Evolutionary conservation across 2,888 invertebrate species (phyloP), one percentile per base, ranked within the genome.

Genomic region (Cecidostiba fungosa): DNA sequence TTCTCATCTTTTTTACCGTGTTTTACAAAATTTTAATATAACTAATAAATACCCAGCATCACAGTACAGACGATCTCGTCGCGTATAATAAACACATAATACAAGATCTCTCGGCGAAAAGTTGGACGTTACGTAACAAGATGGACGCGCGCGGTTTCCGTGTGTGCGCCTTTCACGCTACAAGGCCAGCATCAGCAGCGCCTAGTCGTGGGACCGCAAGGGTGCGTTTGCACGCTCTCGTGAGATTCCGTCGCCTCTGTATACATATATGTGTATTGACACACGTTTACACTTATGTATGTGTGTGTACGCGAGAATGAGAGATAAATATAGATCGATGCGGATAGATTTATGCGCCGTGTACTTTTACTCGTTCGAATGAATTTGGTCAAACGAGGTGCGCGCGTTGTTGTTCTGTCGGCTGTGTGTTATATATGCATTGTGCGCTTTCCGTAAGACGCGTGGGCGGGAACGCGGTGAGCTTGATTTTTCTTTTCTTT

Each of bases 111-210:
- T 90, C 90, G 88, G 88, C 89, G 92, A 92, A 92, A 92, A 92
- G 88, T 90, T 87, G 89, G 89, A 87, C 88, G 90, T 93, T 93
- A 92, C 93, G 93, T 92, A 93, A 93, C 92, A 93, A 93, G 92
- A 93, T 93, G 93, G 92, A 92, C 91, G 92, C 89, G 86, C 88
- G 82, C 73, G 88, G 89, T 90, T 90, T 90, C 90, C 90, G 89
- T 89, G 87, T 91, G 89, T 89, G 87, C 91, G 92, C 92, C 92
- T 92, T 92, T 92, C 92, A 92, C 92, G 90, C 89, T 88, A 89
- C 92, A 92, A 92, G 92, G 92, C 92, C 92, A 62, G 70, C 80
- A 69, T 32, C 66, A 77, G 77, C 50, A 50, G 72, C 74, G 23
- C n/a, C 32, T 12, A 72, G 62, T 82, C 87, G 86, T 88, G 84